phyloP scores from a whole-genome alignment of 2,113 vertebrate genomes.

The Microtus ochrogaster region DNA sequence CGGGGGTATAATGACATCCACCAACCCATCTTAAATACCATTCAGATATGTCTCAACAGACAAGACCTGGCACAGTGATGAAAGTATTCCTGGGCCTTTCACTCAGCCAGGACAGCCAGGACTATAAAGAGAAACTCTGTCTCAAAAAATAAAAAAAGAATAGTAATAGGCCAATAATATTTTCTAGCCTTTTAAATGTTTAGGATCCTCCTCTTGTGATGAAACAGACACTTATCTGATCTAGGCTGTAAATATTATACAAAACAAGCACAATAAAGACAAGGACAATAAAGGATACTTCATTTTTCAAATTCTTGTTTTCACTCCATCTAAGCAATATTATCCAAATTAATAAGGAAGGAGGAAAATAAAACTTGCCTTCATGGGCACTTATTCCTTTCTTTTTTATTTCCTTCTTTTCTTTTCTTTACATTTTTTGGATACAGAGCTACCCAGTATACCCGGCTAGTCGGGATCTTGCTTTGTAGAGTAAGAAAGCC shows the following conservation, averaged over 20 bases:
- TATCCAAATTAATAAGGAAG: slow-evolving; percentile 84
- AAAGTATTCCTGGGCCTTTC: no score
- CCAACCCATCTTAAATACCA: no score
- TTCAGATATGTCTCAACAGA: no score
- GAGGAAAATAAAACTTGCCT: slow-evolving; percentile 72
- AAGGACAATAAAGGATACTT: slow-evolving; percentile 74
- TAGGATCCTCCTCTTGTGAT: slow-evolving; percentile 69
- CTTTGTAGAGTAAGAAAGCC: background rate
- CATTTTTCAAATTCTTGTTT: slow-evolving; percentile 82
- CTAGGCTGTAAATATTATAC: slow-evolving; percentile 76
- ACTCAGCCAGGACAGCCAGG: background rate
- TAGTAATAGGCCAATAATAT: slow-evolving; percentile 78
- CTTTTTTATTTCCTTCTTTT: background rate
- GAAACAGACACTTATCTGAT: slow-evolving; percentile 67
- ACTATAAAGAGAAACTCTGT: background rate
- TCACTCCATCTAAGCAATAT: slow-evolving; percentile 79
- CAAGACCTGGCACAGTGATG: no score
- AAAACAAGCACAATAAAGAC: slow-evolving; percentile 72
- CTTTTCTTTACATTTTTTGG: background rate
- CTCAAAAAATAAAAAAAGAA: slow-evolving; percentile 25
- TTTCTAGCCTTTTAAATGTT: slow-evolving; percentile 73
- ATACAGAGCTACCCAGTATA: background rate
- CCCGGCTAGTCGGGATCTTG: background rate
- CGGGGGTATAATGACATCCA: no score
- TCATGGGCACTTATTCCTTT: background rate